phyloP scores from a whole-genome alignment of 2,888 invertebrate genomes.

The Drosophila kambysellisi region DNA sequence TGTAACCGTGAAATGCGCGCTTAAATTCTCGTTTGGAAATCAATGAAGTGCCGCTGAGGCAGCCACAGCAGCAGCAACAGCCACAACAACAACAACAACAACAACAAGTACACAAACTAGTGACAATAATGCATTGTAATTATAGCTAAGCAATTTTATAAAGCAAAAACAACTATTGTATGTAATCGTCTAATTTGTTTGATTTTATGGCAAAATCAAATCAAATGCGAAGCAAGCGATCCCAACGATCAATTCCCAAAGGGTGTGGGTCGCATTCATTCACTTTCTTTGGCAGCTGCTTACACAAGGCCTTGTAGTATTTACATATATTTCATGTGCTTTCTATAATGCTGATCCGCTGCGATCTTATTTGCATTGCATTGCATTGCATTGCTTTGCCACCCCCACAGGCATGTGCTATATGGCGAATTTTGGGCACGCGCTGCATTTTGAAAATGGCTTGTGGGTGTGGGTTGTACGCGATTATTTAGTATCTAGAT shows the following conservation, averaged over 20 bases:
- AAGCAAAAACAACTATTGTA: slow-evolving; percentile 35
- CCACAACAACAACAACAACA: slow-evolving; percentile 14
- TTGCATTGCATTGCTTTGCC: slow-evolving; percentile 15
- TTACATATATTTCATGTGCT: slow-evolving; percentile 12
- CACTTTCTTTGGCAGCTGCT: slow-evolving; percentile 65
- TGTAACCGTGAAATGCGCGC: slow-evolving; percentile 53
- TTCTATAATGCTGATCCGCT: slow-evolving; percentile 31
- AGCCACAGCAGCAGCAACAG: slow-evolving; percentile 8
- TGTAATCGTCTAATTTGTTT: slow-evolving; percentile 69
- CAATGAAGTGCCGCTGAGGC: slow-evolving; percentile 72
- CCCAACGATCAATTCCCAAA: slow-evolving; percentile 47
- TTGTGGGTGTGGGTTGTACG: slow-evolving; percentile 32
- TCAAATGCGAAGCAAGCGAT: slow-evolving; percentile 62
- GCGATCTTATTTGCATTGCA: slow-evolving; percentile 52
- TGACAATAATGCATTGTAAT: slow-evolving; percentile 65
- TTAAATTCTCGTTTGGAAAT: slow-evolving; percentile 64
- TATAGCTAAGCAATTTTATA: slow-evolving; percentile 57
- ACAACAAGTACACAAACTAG: slow-evolving; percentile 55
- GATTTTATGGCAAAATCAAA: slow-evolving; percentile 73
- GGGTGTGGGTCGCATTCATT: slow-evolving; percentile 57
- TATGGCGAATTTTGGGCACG: slow-evolving; percentile 39
- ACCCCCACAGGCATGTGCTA: slow-evolving; percentile 43
- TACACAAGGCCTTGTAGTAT: slow-evolving; percentile 39
- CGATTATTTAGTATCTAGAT: slow-evolving; percentile 1
- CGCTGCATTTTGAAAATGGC: slow-evolving; percentile 28